Evolutionary conservation across 2,797 vertebrate genomes (phyloP).

Genomic region (Sebastolobus altivelis): DNA sequence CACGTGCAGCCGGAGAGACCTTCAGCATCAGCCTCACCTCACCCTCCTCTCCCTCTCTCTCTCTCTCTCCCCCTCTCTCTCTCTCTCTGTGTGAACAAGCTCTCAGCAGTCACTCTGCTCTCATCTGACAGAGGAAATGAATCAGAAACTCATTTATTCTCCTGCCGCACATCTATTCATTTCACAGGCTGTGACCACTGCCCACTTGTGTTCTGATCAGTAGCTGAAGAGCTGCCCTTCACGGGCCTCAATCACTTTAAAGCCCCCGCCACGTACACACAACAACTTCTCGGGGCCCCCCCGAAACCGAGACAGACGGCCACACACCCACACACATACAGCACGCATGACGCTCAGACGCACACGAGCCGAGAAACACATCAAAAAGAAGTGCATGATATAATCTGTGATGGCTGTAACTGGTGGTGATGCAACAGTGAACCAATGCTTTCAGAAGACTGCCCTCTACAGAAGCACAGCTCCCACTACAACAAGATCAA

Average conservation of each 20-base stretch:
- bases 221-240: constrained; percentile 65
- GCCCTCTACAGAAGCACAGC: constrained; percentile 83
- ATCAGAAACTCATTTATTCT: constrained; percentile 79
- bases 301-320: constrained; percentile 1
- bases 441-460: constrained; percentile 86
- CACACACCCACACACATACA: constrained; percentile 24
- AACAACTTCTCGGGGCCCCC: constrained; percentile 36
- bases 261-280: constrained; percentile 29
- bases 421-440: constrained; percentile 87
- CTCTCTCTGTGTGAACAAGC: constrained; percentile 43
- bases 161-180: constrained; percentile 69
- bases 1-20: constrained; percentile 64
- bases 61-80: neutral
- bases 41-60: constrained; percentile 3
- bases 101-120: constrained; percentile 70
- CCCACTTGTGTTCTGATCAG: constrained; percentile 75
- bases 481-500: constrained; percentile 85
- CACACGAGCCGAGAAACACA: constrained; percentile 65
- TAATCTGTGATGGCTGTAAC: constrained; percentile 85
- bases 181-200: constrained; percentile 74
- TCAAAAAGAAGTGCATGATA: constrained; percentile 83
- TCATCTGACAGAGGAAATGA: constrained; percentile 79
- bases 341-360: constrained; percentile 29
- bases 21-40: constrained; percentile 57
- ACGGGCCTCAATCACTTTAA: constrained; percentile 61